phyloP scores from a whole-genome alignment of 1,140 invertebrate genomes.

The Piezodorus guildinii region DNA sequence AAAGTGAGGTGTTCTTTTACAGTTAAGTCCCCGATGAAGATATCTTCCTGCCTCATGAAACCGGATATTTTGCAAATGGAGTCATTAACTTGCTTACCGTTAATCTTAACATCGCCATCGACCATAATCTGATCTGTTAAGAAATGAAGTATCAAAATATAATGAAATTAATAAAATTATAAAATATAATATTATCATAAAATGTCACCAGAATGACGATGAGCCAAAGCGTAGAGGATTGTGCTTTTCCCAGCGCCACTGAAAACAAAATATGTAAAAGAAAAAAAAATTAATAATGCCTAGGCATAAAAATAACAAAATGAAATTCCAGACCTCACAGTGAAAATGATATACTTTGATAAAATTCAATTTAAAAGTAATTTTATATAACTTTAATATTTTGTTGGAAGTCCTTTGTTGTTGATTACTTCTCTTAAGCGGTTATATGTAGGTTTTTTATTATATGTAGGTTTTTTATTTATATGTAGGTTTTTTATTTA shows the following conservation, averaged over 20 bases:
- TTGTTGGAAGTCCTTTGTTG: too few species aligned
- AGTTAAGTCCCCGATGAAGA: slow-evolving; percentile 77
- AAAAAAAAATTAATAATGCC: too few species aligned
- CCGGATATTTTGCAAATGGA: slow-evolving; percentile 74
- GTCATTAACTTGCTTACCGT: slow-evolving; percentile 50
- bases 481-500: too few species aligned
- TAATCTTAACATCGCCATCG: slow-evolving; percentile 62
- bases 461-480: too few species aligned
- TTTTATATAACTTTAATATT: too few species aligned
- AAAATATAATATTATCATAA: neutral
- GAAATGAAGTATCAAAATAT: slow-evolving; percentile 11
- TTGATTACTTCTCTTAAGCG: too few species aligned
- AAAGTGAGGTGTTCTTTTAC: slow-evolving; percentile 81
- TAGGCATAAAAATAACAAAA: too few species aligned
- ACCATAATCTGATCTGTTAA: slow-evolving; percentile 48
- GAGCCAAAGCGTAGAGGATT: slow-evolving; percentile 16
- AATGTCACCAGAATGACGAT: slow-evolving; percentile 8
- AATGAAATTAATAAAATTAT: neutral
- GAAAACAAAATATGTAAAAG: slow-evolving; percentile 34
- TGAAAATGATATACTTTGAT: too few species aligned
- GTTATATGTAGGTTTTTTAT: too few species aligned
- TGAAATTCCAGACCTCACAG: too few species aligned
- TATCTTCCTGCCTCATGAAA: slow-evolving; percentile 88
- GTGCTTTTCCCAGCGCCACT: slow-evolving; percentile 68
- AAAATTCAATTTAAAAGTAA: too few species aligned